These are phyloP conservation scores for Notarius quadriscutis DNA, from an alignment of 2,113 vertebrate genomes.

Conservation along the genomic window DNA sequence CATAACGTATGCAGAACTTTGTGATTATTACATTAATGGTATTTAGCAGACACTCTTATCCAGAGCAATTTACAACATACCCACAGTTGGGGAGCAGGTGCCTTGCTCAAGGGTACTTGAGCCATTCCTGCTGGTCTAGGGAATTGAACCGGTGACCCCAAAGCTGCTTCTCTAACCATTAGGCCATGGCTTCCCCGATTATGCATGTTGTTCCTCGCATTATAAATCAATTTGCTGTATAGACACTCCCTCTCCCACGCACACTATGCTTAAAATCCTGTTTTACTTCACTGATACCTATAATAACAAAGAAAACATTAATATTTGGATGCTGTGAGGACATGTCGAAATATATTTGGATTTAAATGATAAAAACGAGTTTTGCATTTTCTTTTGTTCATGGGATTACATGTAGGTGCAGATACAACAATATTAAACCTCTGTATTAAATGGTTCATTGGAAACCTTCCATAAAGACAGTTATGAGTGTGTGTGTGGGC, in stretches of 20 bases:
- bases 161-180: too few relatives aligned
- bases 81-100: too few relatives aligned
- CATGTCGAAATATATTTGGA: not conserved
- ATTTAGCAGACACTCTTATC: too few relatives aligned
- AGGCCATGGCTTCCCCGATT: not conserved
- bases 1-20: not conserved
- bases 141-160: too few relatives aligned
- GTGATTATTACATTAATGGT: not conserved
- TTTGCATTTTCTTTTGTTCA: not conserved
- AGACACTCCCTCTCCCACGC: not conserved
- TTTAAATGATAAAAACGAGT: not conserved
- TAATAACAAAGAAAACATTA: not conserved
- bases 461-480: slow-evolving; percentile 11
- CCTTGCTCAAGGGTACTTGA: too few relatives aligned
- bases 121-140: too few relatives aligned
- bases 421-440: not conserved
- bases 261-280: not conserved
- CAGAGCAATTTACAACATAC: too few relatives aligned
- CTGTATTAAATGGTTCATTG: not conserved
- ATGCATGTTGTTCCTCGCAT: not conserved
- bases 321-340: not conserved
- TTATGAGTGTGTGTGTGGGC: slow-evolving; percentile 11
- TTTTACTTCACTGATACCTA: not conserved
- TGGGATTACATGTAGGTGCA: not conserved
- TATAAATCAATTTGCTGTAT: not conserved